Evolutionary conservation across 2,888 invertebrate species (phyloP), one percentile per base, ranked within the genome.

Genomic region (Lottia gigantea): DNA sequence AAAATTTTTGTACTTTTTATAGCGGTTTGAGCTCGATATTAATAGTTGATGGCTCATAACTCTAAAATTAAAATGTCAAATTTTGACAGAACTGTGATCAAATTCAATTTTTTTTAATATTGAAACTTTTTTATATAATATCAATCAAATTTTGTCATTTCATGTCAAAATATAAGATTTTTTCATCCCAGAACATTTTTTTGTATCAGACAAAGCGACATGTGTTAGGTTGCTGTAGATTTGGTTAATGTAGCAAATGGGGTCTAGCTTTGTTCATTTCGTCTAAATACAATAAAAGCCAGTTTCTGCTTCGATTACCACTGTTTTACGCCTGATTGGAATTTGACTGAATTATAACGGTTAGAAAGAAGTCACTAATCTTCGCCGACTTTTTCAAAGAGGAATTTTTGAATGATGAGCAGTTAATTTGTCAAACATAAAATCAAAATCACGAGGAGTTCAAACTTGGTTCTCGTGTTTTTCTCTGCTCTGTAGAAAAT

Each of bases 341-440:
- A 55, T 14, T 23, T 23, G 23, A 55, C 23, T 23, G 55, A 55
- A 55, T 19, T 3, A 19, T 23, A 23, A 55, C 55, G 19, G 55
- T 55, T 55, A 55, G 55, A 55, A 23, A 55, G 55, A 55, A 19
- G 14, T 40, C 19, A 11, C 55, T 55, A 55, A 55, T 55, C 55
- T 55, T 23, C 19, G 55, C 23, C 55, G 55, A 55, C 55, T 23
- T 55, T 55, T 55, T 55, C 55, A 23, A 23, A 23, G 19, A 23
- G 19, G 23, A 19, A 8, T 19, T 23, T 55, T 55, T 55, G 55
- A 55, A 19, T 55, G 55, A 19, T 19, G 55, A 55, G 55, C 19
- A 55, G 55, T 55, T 23, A 55, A 55, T 55, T 55, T 55, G 55
- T 55, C 55, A 23, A 55, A 55, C 55, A 55, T 55, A 23, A 55